A percentile compares a stretch with the other conserved stretches of the same genome.
These are phyloP conservation scores for Dendrocincla tyrannina DNA, from an alignment of 2,797 vertebrate species.

Conservation along the genomic window DNA sequence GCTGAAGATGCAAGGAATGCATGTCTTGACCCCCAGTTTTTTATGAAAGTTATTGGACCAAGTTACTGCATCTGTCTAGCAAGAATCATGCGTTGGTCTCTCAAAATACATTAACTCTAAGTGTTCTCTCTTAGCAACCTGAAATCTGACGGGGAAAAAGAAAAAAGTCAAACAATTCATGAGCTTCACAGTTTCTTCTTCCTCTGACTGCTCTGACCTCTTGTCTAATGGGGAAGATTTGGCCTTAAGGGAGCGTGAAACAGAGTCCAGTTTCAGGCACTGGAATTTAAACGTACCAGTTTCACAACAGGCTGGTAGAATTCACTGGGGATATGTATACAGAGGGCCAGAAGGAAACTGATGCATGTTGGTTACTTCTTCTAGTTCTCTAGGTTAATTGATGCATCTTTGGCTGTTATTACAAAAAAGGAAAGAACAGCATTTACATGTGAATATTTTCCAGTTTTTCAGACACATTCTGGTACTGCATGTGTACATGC, in stretches of 20 bases:
- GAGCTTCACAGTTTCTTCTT: not conserved
- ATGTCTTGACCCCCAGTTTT: not conserved
- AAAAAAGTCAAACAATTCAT: not conserved
- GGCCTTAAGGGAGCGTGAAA: conserved; percentile 36
- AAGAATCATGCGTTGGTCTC: not conserved
- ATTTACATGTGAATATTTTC: not conserved
- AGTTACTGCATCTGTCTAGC: not conserved
- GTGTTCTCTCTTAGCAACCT: not conserved
- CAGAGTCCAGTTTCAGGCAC: not conserved
- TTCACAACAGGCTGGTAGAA: not conserved
- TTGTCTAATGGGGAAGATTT: conserved; percentile 22
- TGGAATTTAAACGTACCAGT: conserved; percentile 4
- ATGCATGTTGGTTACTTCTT: not conserved
- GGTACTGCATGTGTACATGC: not conserved
- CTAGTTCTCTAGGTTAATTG: conserved; percentile 21
- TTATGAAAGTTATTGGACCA: not conserved
- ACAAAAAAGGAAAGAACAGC: not conserved
- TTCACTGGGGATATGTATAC: not conserved
- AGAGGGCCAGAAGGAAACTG: conserved; percentile 10
- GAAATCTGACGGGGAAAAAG: not conserved
- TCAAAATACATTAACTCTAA: not conserved
- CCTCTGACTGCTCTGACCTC: not conserved
- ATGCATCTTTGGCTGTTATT: not conserved
- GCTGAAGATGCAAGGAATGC: not conserved
- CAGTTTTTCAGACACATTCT: not conserved